Evolutionary conservation across 2,888 invertebrate genomes (phyloP).

Genomic region (Ryuthela nishihirai): DNA sequence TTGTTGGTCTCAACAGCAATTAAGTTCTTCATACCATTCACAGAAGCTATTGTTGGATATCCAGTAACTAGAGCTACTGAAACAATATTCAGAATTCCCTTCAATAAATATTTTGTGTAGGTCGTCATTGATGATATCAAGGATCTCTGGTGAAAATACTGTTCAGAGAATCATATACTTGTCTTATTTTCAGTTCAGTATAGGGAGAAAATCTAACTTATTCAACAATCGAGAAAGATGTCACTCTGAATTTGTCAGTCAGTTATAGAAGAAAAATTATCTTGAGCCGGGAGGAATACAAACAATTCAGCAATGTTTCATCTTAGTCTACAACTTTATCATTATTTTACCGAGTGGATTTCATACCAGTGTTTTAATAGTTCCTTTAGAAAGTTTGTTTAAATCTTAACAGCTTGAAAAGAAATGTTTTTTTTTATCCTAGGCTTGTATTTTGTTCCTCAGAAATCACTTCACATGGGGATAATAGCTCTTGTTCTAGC

Average conservation of each 20-base stretch:
- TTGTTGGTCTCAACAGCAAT: slow-evolving; percentile 95
- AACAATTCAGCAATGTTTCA: slow-evolving; percentile 91
- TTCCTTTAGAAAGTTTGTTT: slow-evolving; percentile 98
- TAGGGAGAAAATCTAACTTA: slow-evolving; percentile 99
- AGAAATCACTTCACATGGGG: slow-evolving; percentile 90
- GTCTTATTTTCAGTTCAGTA: slow-evolving; percentile 89
- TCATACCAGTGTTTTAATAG: slow-evolving; percentile 96
- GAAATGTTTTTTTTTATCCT: slow-evolving; percentile 99
- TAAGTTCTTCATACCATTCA: slow-evolving; percentile 97
- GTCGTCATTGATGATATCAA: slow-evolving; percentile 98
- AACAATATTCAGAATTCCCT: slow-evolving; percentile 92
- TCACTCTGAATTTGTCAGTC: no score
- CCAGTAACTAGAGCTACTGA: slow-evolving; percentile 87
- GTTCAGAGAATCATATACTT: slow-evolving; percentile 97
- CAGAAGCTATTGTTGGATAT: slow-evolving; percentile 94
- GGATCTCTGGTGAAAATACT: slow-evolving; percentile 91
- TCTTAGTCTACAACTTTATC: slow-evolving; percentile 99
- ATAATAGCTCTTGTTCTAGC: slow-evolving; percentile 96
- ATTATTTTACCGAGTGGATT: slow-evolving; percentile 64
- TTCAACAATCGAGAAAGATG: no score
- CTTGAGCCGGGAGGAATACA: no score
- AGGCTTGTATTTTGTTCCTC: slow-evolving; percentile 99
- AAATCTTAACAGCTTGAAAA: slow-evolving; percentile 99
- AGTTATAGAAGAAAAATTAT: no score
- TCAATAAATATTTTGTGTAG: slow-evolving; percentile 82